Conservation (phyloP, 1,140 invertebrate genomes). For the Hestina assimilis region DNA sequence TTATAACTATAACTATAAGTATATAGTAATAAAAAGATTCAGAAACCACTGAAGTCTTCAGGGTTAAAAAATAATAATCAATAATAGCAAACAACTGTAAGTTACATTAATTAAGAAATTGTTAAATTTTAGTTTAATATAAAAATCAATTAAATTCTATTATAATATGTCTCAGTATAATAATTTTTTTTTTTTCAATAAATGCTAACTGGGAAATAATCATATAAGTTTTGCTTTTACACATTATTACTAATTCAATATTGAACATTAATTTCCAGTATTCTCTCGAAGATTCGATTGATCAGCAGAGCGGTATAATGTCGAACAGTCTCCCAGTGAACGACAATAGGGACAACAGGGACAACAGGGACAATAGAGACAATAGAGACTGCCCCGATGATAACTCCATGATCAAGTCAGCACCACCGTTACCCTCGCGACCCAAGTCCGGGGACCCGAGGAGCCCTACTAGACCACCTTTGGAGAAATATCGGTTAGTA, state of each 20-base stretch:
- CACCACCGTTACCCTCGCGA: conserved; percentile 51
- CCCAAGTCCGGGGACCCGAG: conserved; percentile 63
- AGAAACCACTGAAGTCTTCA: no score
- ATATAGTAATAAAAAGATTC: no score
- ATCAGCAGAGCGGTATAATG: conserved; percentile 56
- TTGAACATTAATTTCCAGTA: conserved; percentile 45
- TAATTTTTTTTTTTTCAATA: no score
- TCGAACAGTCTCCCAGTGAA: conserved; percentile 47
- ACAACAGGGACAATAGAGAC: neutral
- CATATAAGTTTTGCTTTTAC: no score
- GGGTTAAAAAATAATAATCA: no score
- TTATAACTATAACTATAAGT: no score
- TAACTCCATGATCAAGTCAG: conserved; percentile 57
- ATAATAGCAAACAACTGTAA: no score
- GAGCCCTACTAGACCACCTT: conserved; percentile 53
- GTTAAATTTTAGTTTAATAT: neutral
- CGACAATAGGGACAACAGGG: conserved; percentile 28
- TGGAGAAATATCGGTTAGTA: conserved; percentile 54
- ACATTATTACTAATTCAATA: no score
- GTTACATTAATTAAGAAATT: neutral
- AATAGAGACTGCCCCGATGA: conserved; percentile 35
- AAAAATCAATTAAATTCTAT: no score
- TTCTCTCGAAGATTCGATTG: conserved; percentile 51
- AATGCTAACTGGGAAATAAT: no score
- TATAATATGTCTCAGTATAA: no score